A percentile compares a stretch with the other conserved stretches of the same genome.
phyloP scores from a whole-genome alignment of 2,888 invertebrate species.

The Ophion obscuratus region DNA sequence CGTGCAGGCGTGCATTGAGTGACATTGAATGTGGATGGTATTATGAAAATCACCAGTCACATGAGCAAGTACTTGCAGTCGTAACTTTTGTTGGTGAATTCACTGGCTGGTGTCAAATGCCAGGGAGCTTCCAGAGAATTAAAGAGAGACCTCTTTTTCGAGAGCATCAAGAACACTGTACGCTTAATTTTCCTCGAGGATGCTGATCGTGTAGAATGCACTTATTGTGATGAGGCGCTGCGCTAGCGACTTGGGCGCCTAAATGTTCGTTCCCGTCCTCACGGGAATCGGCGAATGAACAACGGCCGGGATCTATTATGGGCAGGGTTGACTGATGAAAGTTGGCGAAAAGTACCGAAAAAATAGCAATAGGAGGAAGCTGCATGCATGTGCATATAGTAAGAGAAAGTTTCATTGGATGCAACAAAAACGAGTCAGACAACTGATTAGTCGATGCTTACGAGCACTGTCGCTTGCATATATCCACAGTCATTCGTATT shows the following conservation, averaged over 20 bases:
- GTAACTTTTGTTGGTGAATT: too few relatives aligned
- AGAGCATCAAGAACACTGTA: too few relatives aligned
- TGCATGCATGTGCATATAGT: neutral
- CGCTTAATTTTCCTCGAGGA: too few relatives aligned
- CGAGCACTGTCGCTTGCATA: slow-evolving; percentile 35
- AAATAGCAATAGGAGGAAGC: slow-evolving; percentile 22
- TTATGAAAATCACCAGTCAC: too few relatives aligned
- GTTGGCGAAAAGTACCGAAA: slow-evolving; percentile 37
- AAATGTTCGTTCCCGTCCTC: slow-evolving; percentile 47
- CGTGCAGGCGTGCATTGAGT: too few relatives aligned
- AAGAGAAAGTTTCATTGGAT: slow-evolving; percentile 49
- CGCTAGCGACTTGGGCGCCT: neutral
- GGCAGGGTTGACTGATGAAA: slow-evolving; percentile 45
- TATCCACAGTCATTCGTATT: slow-evolving; percentile 24
- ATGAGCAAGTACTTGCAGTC: too few relatives aligned
- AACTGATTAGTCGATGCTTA: slow-evolving; percentile 71
- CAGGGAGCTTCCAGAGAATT: too few relatives aligned
- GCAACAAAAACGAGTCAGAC: slow-evolving; percentile 51
- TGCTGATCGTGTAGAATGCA: neutral
- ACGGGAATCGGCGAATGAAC: slow-evolving; percentile 35
- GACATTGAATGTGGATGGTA: too few relatives aligned
- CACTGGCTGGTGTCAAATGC: too few relatives aligned
- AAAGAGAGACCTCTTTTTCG: too few relatives aligned
- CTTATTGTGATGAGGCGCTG: slow-evolving; percentile 23
- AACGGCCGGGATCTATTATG: slow-evolving; percentile 16